Conservation (phyloP, 2,797 vertebrate genomes). For the Chromis chromis region DNA sequence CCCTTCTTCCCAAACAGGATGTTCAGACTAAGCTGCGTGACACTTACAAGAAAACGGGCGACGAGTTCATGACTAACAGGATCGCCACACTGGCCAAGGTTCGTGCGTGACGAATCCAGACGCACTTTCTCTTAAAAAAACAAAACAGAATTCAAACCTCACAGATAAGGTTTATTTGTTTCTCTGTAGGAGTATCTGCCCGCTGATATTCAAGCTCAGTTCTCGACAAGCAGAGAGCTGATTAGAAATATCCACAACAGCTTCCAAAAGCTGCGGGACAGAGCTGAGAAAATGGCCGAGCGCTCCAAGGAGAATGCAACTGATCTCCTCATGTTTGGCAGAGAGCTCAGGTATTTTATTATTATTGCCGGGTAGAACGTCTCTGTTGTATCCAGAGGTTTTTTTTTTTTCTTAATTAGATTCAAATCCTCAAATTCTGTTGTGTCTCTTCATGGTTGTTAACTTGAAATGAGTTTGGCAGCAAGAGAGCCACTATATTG, state of each 20-base stretch:
- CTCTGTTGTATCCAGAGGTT: slow-evolving; percentile 7
- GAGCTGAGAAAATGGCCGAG: slow-evolving; percentile 91
- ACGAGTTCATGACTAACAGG: slow-evolving; percentile 94
- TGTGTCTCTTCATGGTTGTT: slow-evolving; percentile 38
- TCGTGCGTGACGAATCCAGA: slow-evolving; percentile 10
- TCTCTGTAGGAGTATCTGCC: slow-evolving; percentile 92
- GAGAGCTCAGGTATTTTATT: slow-evolving; percentile 91
- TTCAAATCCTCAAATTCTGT: slow-evolving; percentile 26
- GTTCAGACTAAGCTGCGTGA: slow-evolving; percentile 94
- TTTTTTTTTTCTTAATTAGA: slow-evolving; percentile 36
- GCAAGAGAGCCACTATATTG: slow-evolving; percentile 24
- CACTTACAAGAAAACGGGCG: slow-evolving; percentile 90
- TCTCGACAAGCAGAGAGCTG: slow-evolving; percentile 92
- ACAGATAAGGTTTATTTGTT: background rate
- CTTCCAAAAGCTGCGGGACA: slow-evolving; percentile 94
- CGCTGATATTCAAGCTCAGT: slow-evolving; percentile 93
- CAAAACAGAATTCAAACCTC: background rate
- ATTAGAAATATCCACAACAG: slow-evolving; percentile 95
- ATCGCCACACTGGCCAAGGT: slow-evolving; percentile 94
- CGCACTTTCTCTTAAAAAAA: background rate
- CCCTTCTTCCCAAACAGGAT: slow-evolving; percentile 84
- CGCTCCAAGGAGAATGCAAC: slow-evolving; percentile 94
- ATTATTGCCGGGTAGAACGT: slow-evolving; percentile 15
- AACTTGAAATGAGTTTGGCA: slow-evolving; percentile 53
- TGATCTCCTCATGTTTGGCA: slow-evolving; percentile 94